These are phyloP conservation scores for Drosophila mayri DNA, from an alignment of 1,140 invertebrate genomes.

Conservation along the genomic window DNA sequence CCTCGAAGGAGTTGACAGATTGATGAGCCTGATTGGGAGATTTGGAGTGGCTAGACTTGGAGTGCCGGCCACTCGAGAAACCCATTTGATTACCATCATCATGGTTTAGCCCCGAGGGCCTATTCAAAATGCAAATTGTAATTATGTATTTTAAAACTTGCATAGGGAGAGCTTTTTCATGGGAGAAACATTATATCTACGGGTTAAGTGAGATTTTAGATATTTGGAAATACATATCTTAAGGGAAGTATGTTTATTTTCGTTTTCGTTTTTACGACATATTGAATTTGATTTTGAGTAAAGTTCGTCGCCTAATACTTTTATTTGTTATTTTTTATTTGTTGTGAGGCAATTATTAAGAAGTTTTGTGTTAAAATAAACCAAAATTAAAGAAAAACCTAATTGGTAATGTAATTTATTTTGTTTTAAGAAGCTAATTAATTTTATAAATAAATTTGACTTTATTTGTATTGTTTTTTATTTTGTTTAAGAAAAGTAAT, in stretches of 20 bases:
- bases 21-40: conserved; percentile 64
- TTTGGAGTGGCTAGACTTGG: conserved; percentile 9
- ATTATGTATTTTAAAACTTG: conserved; percentile 13
- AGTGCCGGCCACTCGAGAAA: conserved; percentile 50
- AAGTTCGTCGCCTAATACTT: conserved; percentile 76
- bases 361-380: too few species aligned
- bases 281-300: neutral
- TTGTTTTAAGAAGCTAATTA: too few species aligned
- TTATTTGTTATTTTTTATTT: conserved; percentile 38
- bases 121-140: conserved; percentile 24
- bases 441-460: too few species aligned
- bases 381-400: too few species aligned
- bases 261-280: too few species aligned
- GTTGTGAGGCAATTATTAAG: too few species aligned
- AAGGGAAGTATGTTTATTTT: too few species aligned
- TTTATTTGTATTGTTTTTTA: too few species aligned
- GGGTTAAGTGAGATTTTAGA: conserved; percentile 3
- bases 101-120: conserved; percentile 1
- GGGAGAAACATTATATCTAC: neutral
- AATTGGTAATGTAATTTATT: too few species aligned
- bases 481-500: too few species aligned
- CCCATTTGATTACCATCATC: conserved; percentile 59
- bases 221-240: neutral
- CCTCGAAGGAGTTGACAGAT: conserved; percentile 66
- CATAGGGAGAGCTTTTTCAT: neutral